Conservation (phyloP, 2,888 invertebrate species). For the Eupithecia tripunctaria region DNA sequence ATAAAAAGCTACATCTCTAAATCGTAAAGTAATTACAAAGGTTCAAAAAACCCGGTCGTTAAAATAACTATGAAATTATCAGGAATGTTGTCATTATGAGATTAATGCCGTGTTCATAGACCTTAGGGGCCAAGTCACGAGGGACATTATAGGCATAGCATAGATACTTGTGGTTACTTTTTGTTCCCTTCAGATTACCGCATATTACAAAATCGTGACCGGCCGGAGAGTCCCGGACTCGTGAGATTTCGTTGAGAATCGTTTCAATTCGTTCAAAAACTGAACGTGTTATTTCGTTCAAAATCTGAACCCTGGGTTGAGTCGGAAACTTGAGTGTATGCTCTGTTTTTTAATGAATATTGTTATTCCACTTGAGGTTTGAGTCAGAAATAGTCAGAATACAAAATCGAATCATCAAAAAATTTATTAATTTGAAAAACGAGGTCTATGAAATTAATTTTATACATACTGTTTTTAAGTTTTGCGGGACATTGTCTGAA, state of each 20-base stretch:
- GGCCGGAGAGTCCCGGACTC: not conserved
- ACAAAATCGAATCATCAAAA: not conserved
- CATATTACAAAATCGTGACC: conserved; percentile 13
- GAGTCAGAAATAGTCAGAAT: not conserved
- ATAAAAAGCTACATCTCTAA: conserved; percentile 1
- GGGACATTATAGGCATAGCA: not conserved
- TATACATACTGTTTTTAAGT: no score
- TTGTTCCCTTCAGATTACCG: not conserved
- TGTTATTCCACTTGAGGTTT: not conserved
- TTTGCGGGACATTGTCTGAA: no score
- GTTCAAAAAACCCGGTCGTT: conserved; percentile 12
- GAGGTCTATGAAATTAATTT: no score
- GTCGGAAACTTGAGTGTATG: not conserved
- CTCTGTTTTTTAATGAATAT: not conserved
- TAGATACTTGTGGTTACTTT: conserved; percentile 13
- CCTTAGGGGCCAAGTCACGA: conserved; percentile 10
- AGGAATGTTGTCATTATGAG: conserved; percentile 29
- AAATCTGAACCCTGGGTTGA: not conserved
- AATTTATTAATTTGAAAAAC: no score
- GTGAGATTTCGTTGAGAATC: not conserved
- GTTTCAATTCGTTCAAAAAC: not conserved
- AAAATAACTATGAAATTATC: conserved; percentile 20
- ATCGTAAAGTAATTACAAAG: not conserved
- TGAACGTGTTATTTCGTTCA: not conserved
- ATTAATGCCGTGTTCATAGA: conserved; percentile 17